Conservation (phyloP, 2,797 vertebrate species). For the Orientallactaga sibirica region DNA sequence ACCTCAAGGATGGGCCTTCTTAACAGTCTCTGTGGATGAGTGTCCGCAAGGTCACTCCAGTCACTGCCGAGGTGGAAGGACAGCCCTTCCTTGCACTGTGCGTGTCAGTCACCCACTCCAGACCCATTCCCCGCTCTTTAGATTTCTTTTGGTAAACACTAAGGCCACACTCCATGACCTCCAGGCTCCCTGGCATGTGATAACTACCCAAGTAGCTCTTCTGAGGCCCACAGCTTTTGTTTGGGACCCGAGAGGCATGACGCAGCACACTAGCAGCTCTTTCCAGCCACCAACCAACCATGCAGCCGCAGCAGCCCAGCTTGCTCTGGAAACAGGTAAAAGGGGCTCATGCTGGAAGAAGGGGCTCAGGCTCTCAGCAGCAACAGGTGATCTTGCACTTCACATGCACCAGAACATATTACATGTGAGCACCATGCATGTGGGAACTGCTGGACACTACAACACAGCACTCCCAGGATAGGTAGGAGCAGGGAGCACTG, state of each 20-base stretch:
- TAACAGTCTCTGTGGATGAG: no score
- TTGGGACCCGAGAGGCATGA: neutral
- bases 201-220: neutral
- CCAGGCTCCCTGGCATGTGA: neutral
- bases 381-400: neutral
- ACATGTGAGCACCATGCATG: neutral
- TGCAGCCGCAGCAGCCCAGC: no score
- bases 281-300: no score
- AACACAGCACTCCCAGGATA: neutral
- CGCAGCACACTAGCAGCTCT: neutral
- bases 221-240: neutral
- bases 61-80: neutral
- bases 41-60: no score
- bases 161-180: neutral
- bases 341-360: neutral
- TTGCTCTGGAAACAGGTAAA: neutral
- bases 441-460: neutral
- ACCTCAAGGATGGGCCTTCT: neutral
- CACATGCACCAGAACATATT: neutral
- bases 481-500: neutral
- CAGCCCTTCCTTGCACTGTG: neutral
- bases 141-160: neutral
- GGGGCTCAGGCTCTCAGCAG: neutral
- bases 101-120: neutral
- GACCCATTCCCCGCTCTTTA: neutral